Evolutionary conservation across 92 coral and sea anemone species (phyloP), one percentile per base, ranked within the genome.

Genomic region (Blastomussa wellsi): DNA sequence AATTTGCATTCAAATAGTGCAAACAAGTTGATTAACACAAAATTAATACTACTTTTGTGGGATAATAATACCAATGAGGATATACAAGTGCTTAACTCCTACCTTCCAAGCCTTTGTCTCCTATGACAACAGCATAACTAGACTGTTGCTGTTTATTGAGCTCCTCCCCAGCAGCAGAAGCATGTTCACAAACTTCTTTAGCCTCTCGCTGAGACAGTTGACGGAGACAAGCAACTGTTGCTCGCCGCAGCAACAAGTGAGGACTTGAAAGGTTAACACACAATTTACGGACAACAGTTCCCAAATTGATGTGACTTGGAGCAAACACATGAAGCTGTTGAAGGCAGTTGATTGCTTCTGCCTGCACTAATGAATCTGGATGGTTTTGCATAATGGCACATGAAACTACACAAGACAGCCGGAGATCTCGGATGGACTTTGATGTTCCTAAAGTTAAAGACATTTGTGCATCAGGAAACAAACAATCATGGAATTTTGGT

Each of bases 251-350:
- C 69, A 97, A 91, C 70, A 97, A 93, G 75, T 97, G 99, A 35
- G 99, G 98, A 79, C 99, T 97, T 35, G 99, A 97, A n/a, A 97
- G 95, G 86, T 97, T 97, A 7, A 92, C 84, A 67, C 99, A 95
- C 86, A 97, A 92, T 83, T 95, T 93, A 83, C 94, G 92, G 29
- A 97, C 99, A 67, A 97, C 93, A 80, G 93, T 95, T 24, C 93
- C 93, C 68, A 97, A 87, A 81, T 97, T 97, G 64, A 97, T 95
- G 78, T 95, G 98, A 78, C 95, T 91, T 62, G 99, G 99, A 59
- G 99, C 99, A 81, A 97, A 97, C 86, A 97, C 98, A 86, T 97
- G 99, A 47, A 97, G 95, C 76, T 97, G 99, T 77, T 97, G 97
- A 41, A 97, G 97, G 80, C 99, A 97, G 75, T 95, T 95, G 93